These are phyloP conservation scores for Allygus modestus DNA, from an alignment of 2,888 invertebrate species.

Conservation along the genomic window DNA sequence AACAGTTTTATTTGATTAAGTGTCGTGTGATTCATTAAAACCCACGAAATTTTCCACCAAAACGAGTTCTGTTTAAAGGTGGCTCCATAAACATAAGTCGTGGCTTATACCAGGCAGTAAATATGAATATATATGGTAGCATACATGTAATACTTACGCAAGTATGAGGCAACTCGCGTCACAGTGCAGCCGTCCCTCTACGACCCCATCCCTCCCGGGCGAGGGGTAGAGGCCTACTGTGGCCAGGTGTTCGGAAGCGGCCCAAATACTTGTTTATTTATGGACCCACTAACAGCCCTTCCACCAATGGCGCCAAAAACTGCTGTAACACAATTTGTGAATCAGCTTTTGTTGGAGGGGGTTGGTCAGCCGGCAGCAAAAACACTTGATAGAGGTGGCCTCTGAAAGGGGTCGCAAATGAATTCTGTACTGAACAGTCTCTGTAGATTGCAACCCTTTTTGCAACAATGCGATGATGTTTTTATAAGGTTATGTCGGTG, in stretches of 20 bases:
- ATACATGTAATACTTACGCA: background rate
- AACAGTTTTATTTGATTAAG: too few relatives aligned
- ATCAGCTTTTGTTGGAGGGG: constrained; percentile 7
- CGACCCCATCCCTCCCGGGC: background rate
- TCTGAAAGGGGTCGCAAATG: constrained; percentile 16
- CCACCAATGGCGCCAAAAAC: constrained; percentile 30
- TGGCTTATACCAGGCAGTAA: background rate
- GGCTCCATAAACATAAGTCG: background rate
- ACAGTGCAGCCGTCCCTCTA: background rate
- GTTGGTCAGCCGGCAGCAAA: background rate
- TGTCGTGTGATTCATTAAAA: too few relatives aligned
- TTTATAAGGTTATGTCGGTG: background rate
- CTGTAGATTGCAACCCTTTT: constrained; percentile 16
- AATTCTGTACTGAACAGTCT: background rate
- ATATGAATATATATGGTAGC: too few relatives aligned
- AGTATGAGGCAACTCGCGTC: background rate
- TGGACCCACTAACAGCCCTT: constrained; percentile 19
- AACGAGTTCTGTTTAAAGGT: too few relatives aligned
- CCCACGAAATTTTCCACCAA: too few relatives aligned
- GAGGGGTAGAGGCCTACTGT: background rate
- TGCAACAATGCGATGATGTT: background rate
- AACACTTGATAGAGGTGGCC: background rate
- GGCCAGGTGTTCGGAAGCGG: background rate
- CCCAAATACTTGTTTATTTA: constrained; percentile 47
- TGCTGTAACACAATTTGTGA: constrained; percentile 50